phyloP scores from a whole-genome alignment of 2,113 vertebrate genomes.

The Myotis davidii region DNA sequence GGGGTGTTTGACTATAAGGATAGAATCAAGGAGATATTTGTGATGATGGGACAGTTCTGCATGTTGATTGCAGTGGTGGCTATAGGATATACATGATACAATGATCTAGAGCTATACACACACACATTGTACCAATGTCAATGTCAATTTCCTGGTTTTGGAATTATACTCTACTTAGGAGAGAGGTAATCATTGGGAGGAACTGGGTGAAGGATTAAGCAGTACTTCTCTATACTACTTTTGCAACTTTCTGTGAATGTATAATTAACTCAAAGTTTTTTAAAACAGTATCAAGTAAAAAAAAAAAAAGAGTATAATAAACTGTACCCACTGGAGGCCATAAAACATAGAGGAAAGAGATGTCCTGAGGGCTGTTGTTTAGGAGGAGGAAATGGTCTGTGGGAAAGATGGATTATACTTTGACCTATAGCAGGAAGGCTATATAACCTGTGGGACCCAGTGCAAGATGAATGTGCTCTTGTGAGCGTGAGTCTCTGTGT shows the following conservation, averaged over 20 bases:
- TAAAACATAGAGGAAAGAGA: background rate
- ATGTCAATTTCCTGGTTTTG: background rate
- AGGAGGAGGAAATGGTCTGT: background rate
- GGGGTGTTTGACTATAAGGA: background rate
- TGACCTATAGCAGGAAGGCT: background rate
- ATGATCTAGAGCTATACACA: background rate
- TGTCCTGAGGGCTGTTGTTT: background rate
- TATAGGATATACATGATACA: background rate
- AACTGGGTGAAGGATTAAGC: background rate
- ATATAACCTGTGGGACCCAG: background rate
- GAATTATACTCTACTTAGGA: background rate
- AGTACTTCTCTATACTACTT: background rate
- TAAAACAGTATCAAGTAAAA: background rate
- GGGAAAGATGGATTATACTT: background rate
- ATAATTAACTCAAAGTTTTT: background rate
- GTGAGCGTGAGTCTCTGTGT: background rate
- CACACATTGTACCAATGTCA: background rate
- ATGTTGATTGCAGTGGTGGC: background rate
- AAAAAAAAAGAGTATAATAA: background rate
- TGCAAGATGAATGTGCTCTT: background rate
- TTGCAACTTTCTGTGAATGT: background rate
- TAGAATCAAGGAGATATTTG: background rate
- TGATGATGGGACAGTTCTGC: background rate
- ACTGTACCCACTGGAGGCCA: background rate
- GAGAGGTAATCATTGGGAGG: background rate